phyloP scores from a whole-genome alignment of 2,888 invertebrate genomes.

The Ectobius pallidus region DNA sequence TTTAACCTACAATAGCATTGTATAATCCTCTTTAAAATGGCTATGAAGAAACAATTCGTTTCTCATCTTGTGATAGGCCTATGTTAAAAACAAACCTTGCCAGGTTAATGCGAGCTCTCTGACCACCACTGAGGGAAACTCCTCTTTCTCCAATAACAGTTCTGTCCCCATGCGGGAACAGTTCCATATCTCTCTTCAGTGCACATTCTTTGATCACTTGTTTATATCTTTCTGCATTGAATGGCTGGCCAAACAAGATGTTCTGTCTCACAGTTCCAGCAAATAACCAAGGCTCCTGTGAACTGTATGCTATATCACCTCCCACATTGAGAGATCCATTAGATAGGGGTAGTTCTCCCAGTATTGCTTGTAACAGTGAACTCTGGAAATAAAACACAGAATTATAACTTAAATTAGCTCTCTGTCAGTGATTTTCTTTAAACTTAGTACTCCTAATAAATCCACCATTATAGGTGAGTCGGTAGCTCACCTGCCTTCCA shows the following conservation, averaged over 20 bases:
- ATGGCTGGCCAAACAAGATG: conserved; percentile 75
- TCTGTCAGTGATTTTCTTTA: too few relatives aligned
- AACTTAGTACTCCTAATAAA: too few relatives aligned
- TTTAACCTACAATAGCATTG: too few relatives aligned
- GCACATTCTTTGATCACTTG: conserved; percentile 68
- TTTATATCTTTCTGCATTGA: conserved; percentile 59
- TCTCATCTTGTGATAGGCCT: too few relatives aligned
- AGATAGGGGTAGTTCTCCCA: conserved; percentile 71
- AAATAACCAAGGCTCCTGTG: conserved; percentile 83
- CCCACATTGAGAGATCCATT: conserved; percentile 65
- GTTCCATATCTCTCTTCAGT: conserved; percentile 69
- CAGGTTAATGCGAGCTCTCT: conserved; percentile 78
- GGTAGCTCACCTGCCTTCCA: too few relatives aligned
- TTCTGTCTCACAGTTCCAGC: conserved; percentile 76
- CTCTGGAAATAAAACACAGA: too few relatives aligned
- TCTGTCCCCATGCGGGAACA: conserved; percentile 72
- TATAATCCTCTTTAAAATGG: too few relatives aligned
- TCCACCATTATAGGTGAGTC: too few relatives aligned
- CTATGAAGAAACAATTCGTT: too few relatives aligned
- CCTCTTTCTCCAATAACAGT: conserved; percentile 82
- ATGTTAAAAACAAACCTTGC: conserved; percentile 63
- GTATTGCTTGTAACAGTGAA: conserved; percentile 68
- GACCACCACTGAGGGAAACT: conserved; percentile 78
- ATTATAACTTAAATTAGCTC: too few relatives aligned
- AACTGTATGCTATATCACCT: conserved; percentile 72